Evolutionary conservation across 35 echinoderm and acorn worm species (phyloP).

Genomic region (Ptychodera flava): DNA sequence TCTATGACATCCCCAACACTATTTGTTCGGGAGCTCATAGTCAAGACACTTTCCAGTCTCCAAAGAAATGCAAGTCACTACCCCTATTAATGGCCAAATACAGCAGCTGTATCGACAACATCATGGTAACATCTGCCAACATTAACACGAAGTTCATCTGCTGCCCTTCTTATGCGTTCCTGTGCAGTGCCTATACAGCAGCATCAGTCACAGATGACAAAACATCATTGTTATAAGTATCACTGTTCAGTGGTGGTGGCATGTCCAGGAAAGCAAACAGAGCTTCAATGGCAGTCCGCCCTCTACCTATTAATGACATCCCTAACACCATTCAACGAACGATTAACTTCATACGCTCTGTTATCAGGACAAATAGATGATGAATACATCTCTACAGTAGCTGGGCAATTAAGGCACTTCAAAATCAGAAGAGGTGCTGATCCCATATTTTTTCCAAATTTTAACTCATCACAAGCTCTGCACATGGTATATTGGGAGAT

Average conservation of each 20-base stretch:
- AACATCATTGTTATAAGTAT: conserved; percentile 6
- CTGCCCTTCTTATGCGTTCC: conserved; percentile 2
- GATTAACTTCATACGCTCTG: too few relatives aligned
- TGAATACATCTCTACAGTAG: too few relatives aligned
- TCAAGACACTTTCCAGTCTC: conserved; percentile 8
- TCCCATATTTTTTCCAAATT: too few relatives aligned
- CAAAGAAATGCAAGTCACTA: conserved; percentile 16
- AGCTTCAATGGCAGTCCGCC: not conserved
- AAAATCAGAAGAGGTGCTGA: too few relatives aligned
- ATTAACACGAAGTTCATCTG: not conserved
- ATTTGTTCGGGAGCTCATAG: not conserved
- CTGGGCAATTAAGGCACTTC: too few relatives aligned
- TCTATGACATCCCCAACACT: not conserved
- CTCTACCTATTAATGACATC: not conserved
- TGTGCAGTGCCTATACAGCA: not conserved
- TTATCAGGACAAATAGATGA: too few relatives aligned
- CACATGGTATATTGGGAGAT: too few relatives aligned
- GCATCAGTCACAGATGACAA: not conserved
- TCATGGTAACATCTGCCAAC: not conserved
- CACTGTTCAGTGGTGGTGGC: conserved; percentile 2
- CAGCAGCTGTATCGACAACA: not conserved
- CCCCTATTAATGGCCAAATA: not conserved
- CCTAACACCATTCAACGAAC: not conserved
- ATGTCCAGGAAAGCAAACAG: not conserved
- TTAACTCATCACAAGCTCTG: too few relatives aligned